Evolutionary conservation across 2,113 vertebrate species (phyloP).

Genomic region (Nothoprocta pentlandii): DNA sequence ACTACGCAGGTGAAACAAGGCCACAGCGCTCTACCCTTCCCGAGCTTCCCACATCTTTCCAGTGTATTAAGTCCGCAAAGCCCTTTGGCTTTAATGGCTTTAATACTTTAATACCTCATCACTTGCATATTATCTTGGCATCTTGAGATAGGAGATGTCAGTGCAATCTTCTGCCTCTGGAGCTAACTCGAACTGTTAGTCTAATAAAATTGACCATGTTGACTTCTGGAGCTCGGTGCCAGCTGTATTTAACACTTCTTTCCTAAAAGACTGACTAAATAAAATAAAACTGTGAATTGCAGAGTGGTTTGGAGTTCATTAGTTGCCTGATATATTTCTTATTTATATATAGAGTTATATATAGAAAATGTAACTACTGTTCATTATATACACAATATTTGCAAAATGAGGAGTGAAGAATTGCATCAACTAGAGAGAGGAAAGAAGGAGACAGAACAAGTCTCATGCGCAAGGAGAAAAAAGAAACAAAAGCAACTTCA

Average conservation of each 20-base stretch:
- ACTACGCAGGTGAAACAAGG: background rate
- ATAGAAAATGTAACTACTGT: background rate
- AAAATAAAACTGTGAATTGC: background rate
- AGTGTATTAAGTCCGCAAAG: background rate
- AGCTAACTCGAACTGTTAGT: background rate
- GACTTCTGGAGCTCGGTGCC: background rate
- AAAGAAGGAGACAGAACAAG: background rate
- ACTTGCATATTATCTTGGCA: background rate
- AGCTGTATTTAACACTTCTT: background rate
- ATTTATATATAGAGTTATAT: background rate
- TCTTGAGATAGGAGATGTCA: background rate
- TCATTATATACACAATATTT: background rate
- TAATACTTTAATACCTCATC: background rate
- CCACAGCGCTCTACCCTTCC: background rate
- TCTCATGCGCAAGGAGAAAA: background rate
- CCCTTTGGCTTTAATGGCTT: background rate
- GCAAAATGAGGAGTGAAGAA: slow-evolving; percentile 12
- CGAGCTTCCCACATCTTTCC: background rate
- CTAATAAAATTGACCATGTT: background rate
- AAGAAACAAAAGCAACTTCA: background rate
- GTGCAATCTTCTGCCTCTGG: background rate
- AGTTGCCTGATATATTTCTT: background rate
- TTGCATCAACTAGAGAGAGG: background rate
- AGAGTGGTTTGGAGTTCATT: background rate
- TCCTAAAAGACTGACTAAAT: background rate